These are phyloP conservation scores for Pseudomyrmex flavicornis DNA, from an alignment of 1,140 invertebrate genomes.

Conservation along the genomic window DNA sequence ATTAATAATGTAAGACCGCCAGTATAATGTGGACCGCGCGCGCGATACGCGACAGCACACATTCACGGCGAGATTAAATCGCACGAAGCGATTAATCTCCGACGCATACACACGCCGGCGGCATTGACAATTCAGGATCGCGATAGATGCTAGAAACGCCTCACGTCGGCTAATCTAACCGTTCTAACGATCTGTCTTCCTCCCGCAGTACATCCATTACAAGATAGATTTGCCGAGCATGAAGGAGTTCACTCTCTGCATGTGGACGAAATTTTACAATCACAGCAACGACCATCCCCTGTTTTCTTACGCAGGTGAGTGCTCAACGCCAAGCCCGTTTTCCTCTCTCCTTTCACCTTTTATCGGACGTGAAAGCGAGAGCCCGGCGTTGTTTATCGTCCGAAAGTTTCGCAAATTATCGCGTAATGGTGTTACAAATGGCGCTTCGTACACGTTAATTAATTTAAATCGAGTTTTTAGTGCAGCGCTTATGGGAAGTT, in stretches of 20 bases:
- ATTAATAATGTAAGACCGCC: slow-evolving; percentile 47
- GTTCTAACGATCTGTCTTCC: neutral
- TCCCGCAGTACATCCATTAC: slow-evolving; percentile 87
- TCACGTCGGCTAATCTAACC: neutral
- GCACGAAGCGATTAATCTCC: slow-evolving; percentile 31
- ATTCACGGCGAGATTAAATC: slow-evolving; percentile 43
- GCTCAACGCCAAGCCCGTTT: neutral
- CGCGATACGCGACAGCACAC: slow-evolving; percentile 1
- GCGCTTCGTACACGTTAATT: neutral
- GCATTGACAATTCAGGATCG: slow-evolving; percentile 35
- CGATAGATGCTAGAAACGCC: slow-evolving; percentile 17
- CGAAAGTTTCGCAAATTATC: slow-evolving; percentile 24
- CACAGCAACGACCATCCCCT: slow-evolving; percentile 92
- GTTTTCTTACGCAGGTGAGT: slow-evolving; percentile 92
- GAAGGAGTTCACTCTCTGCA: slow-evolving; percentile 92
- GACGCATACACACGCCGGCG: neutral
- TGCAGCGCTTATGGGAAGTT: neutral
- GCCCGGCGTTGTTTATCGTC: slow-evolving; percentile 9
- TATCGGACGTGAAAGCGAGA: slow-evolving; percentile 59
- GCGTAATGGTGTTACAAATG: neutral
- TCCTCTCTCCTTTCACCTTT: slow-evolving; percentile 56
- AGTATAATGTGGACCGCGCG: neutral
- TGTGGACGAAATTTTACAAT: slow-evolving; percentile 93
- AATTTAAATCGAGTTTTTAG: neutral
- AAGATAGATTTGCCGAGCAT: slow-evolving; percentile 89